A percentile compares a stretch with the other conserved stretches of the same genome.
phyloP scores from a whole-genome alignment of 2,888 invertebrate species.

The Lycophotia porphyrea region DNA sequence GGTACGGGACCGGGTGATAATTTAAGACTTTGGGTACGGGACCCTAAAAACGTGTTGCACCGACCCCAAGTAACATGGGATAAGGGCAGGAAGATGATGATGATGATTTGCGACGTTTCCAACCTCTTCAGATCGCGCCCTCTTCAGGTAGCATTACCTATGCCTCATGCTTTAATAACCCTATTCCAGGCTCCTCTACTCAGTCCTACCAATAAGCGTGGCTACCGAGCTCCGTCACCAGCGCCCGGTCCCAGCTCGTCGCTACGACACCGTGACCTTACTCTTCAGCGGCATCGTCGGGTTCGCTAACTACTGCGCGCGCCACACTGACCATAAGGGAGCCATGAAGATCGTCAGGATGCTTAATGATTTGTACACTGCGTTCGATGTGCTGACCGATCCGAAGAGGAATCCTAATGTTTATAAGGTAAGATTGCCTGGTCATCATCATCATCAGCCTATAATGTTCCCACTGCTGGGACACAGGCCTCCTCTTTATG shows the following conservation, averaged over 20 bases:
- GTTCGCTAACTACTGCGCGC: slow-evolving; percentile 97
- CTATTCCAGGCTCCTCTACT: slow-evolving; percentile 95
- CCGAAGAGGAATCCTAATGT: slow-evolving; percentile 97
- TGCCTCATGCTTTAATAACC: not conserved
- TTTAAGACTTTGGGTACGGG: no score
- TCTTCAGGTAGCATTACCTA: not conserved
- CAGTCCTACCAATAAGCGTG: slow-evolving; percentile 97
- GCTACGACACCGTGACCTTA: slow-evolving; percentile 97
- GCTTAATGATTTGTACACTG: slow-evolving; percentile 97
- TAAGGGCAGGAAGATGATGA: no score
- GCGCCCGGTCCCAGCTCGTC: slow-evolving; percentile 96
- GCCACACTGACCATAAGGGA: slow-evolving; percentile 96
- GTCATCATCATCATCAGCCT: no score
- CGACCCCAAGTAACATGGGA: no score
- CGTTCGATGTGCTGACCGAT: slow-evolving; percentile 98
- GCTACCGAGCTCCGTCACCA: slow-evolving; percentile 98
- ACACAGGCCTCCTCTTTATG: no score
- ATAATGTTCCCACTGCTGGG: no score
- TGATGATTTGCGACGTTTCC: not conserved
- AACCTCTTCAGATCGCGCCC: not conserved
- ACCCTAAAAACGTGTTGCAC: no score
- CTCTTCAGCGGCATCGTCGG: slow-evolving; percentile 98
- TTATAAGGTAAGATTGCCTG: slow-evolving; percentile 93
- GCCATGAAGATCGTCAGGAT: slow-evolving; percentile 99
- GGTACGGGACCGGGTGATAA: no score